A percentile compares a stretch with the other conserved stretches of the same genome.
These are phyloP conservation scores for Isurus oxyrinchus DNA, from an alignment of 2,113 vertebrate species.

Conservation along the genomic window DNA sequence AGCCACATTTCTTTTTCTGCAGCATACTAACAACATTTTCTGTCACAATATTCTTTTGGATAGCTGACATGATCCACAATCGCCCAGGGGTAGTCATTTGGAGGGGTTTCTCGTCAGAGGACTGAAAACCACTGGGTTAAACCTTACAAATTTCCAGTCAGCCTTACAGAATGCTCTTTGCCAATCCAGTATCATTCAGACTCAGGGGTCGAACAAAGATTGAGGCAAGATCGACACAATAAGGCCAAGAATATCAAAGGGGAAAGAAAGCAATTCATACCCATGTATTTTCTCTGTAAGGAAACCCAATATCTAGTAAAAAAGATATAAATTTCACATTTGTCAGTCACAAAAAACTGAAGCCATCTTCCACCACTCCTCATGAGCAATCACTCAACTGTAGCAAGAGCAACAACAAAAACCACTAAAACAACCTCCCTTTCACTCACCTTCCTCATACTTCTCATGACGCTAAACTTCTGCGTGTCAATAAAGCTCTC, in stretches of 20 bases:
- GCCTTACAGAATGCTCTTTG: not conserved
- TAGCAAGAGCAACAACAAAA: not conserved
- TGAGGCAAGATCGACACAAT: not conserved
- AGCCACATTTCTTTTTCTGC: not conserved
- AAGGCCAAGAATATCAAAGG: not conserved
- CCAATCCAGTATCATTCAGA: not conserved
- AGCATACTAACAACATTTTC: not conserved
- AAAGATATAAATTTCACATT: not conserved
- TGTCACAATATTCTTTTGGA: not conserved
- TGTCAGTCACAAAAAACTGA: not conserved
- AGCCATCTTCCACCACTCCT: not conserved
- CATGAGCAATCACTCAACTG: not conserved
- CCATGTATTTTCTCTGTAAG: not conserved
- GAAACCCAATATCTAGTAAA: not conserved
- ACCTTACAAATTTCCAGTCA: not conserved
- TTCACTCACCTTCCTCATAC: constrained; percentile 83
- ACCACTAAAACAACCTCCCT: not conserved
- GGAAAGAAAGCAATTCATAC: not conserved
- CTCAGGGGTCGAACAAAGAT: not conserved
- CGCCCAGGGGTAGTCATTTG: not conserved
- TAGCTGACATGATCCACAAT: not conserved
- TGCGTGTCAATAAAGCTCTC: constrained; percentile 98
- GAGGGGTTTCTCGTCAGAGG: not conserved
- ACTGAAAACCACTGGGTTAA: not conserved
- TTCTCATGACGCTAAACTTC: constrained; percentile 94